phyloP scores from a whole-genome alignment of 2,888 invertebrate species.

The Gymnoscelis rufifasciata region DNA sequence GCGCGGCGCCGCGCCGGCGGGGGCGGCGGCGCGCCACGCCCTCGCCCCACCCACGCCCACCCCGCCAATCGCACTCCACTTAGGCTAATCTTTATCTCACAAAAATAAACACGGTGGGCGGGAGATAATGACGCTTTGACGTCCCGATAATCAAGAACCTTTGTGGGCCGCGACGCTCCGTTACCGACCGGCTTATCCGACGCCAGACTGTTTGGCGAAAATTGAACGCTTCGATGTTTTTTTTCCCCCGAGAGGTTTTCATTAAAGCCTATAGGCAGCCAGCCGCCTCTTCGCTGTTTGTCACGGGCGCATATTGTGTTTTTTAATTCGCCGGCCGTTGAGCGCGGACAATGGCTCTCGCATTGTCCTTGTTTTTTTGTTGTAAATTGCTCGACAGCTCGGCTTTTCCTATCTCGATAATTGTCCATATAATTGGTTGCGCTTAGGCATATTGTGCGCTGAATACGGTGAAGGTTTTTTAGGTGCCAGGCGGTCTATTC shows the following conservation, averaged over 20 bases:
- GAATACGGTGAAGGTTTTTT: slow-evolving; percentile 35
- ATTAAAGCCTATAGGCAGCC: slow-evolving; percentile 48
- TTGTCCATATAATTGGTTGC: slow-evolving; percentile 72
- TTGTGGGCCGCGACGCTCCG: slow-evolving; percentile 69
- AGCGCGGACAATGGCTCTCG: slow-evolving; percentile 38
- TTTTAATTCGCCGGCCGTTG: slow-evolving; percentile 42
- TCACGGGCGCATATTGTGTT: slow-evolving; percentile 52
- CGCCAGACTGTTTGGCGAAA: slow-evolving; percentile 65
- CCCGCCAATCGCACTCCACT: slow-evolving; percentile 70
- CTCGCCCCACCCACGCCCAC: slow-evolving; percentile 48
- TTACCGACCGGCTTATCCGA: slow-evolving; percentile 56
- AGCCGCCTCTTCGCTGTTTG: slow-evolving; percentile 51
- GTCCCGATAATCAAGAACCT: slow-evolving; percentile 71
- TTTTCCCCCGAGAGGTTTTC: slow-evolving; percentile 44
- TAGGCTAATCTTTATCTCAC: slow-evolving; percentile 77
- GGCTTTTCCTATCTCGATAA: slow-evolving; percentile 59
- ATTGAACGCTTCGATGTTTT: slow-evolving; percentile 48
- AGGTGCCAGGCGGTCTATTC: slow-evolving; percentile 25
- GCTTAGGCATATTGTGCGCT: slow-evolving; percentile 59
- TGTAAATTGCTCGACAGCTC: slow-evolving; percentile 53
- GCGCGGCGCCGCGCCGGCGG: slow-evolving; percentile 13
- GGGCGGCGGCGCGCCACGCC: slow-evolving; percentile 46
- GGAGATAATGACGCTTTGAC: slow-evolving; percentile 71
- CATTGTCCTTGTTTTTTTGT: slow-evolving; percentile 53
- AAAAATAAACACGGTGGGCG: slow-evolving; percentile 77